A percentile compares a stretch with the other conserved stretches of the same genome.
Evolutionary conservation across 2,113 vertebrate genomes (phyloP).

Genomic region (Phocoena phocoena): DNA sequence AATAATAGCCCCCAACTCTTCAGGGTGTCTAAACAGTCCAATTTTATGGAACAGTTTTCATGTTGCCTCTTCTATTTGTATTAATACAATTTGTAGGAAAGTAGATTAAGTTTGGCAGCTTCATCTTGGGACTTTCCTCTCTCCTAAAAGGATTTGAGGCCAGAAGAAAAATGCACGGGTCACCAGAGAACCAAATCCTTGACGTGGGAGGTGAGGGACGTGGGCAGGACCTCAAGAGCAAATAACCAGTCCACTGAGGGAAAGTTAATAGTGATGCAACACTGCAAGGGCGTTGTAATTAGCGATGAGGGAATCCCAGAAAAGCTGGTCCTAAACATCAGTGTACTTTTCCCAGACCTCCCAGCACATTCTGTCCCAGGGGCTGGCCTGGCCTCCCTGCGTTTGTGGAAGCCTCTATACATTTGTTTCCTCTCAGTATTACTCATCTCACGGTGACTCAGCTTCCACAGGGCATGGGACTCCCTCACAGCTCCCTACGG

Average conservation of each 20-base stretch:
- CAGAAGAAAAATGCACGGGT: background rate
- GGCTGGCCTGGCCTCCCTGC: background rate
- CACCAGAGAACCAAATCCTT: background rate
- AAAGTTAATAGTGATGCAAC: background rate
- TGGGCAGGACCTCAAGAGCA: background rate
- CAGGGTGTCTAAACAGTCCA: background rate
- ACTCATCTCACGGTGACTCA: background rate
- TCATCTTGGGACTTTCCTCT: background rate
- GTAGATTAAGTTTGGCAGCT: background rate
- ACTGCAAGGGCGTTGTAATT: background rate
- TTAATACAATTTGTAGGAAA: background rate
- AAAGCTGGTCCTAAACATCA: background rate
- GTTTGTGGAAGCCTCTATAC: background rate
- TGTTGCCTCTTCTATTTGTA: background rate
- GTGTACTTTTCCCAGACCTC: background rate
- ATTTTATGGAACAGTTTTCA: background rate
- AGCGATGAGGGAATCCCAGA: background rate
- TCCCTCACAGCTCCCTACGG: background rate
- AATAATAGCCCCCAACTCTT: background rate
- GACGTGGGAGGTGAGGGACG: background rate
- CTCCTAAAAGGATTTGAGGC: background rate
- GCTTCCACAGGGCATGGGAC: background rate
- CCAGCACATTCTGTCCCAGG: background rate
- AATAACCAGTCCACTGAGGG: background rate
- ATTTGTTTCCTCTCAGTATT: background rate